Evolutionary conservation across 2,113 vertebrate genomes (phyloP).

Genomic region (Silurus glanis): DNA sequence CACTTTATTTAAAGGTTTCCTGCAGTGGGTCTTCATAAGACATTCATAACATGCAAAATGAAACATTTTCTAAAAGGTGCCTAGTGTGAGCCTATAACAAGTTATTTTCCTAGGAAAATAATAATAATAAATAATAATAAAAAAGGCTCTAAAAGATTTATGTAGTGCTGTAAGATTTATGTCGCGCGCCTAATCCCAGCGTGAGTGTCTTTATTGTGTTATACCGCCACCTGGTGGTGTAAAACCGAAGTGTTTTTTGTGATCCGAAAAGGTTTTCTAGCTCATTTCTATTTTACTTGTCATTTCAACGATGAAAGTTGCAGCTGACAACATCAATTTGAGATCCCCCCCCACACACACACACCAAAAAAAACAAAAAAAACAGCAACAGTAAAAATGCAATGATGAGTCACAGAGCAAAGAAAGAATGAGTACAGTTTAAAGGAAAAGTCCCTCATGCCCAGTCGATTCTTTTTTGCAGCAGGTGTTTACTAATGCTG

Average conservation of each 20-base stretch:
- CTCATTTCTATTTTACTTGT: not conserved
- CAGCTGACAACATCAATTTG: not conserved
- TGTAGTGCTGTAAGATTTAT: not conserved
- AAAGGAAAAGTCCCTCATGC: not conserved
- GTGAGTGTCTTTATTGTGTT: not conserved
- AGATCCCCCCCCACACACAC: no score
- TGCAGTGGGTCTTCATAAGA: not conserved
- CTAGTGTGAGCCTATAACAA: no score
- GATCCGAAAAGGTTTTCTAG: not conserved
- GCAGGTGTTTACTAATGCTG: not conserved
- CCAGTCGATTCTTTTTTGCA: not conserved
- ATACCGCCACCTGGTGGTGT: conserved; percentile 28
- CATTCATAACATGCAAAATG: not conserved
- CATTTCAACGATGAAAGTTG: not conserved
- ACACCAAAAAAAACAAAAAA: not conserved
- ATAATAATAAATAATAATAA: not conserved
- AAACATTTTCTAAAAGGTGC: no score
- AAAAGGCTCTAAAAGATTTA: not conserved
- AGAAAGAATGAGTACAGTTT: not conserved
- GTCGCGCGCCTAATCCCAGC: no score
- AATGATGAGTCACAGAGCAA: not conserved
- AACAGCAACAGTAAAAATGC: not conserved
- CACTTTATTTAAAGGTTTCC: not conserved
- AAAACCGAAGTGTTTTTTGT: not conserved
- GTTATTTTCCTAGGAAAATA: not conserved